Evolutionary conservation across 2,888 invertebrate genomes (phyloP).

Genomic region (Lithosia quadra): DNA sequence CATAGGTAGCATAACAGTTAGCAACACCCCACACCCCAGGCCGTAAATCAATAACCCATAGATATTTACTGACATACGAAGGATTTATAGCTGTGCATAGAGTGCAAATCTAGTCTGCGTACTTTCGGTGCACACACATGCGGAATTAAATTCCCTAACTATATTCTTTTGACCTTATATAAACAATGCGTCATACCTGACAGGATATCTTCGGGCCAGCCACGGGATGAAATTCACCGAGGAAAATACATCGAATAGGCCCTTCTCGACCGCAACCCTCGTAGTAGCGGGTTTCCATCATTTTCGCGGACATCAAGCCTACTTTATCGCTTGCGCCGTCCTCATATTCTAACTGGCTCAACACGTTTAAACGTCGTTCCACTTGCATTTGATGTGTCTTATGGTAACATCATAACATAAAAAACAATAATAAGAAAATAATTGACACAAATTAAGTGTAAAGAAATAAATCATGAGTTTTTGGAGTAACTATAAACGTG

Average conservation of each 20-base stretch:
- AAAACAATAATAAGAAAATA: conserved; percentile 35
- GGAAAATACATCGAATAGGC: conserved; percentile 93
- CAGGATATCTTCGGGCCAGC: conserved; percentile 95
- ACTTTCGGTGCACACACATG: conserved; percentile 20
- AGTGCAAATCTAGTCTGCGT: conserved; percentile 21
- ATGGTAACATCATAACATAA: conserved; percentile 47
- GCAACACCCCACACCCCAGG: conserved; percentile 15
- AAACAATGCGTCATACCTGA: conserved; percentile 86
- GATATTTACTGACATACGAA: conserved; percentile 12
- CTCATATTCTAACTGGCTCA: conserved; percentile 56
- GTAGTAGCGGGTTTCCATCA: conserved; percentile 84
- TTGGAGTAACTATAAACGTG: conserved; percentile 24
- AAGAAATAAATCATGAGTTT: conserved; percentile 28
- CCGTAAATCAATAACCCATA: conserved; percentile 43
- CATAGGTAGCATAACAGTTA: conserved; percentile 14
- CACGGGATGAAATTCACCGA: conserved; percentile 92
- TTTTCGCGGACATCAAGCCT: conserved; percentile 63
- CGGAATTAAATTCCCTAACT: background rate
- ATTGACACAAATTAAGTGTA: conserved; percentile 31
- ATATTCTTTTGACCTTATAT: conserved; percentile 9
- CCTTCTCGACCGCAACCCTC: conserved; percentile 91
- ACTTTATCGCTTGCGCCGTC: conserved; percentile 57
- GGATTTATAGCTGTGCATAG: conserved; percentile 11
- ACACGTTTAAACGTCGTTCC: conserved; percentile 49
- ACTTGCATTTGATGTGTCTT: conserved; percentile 58